phyloP scores from a whole-genome alignment of 2,888 invertebrate genomes.

The Drosophila mimica region DNA sequence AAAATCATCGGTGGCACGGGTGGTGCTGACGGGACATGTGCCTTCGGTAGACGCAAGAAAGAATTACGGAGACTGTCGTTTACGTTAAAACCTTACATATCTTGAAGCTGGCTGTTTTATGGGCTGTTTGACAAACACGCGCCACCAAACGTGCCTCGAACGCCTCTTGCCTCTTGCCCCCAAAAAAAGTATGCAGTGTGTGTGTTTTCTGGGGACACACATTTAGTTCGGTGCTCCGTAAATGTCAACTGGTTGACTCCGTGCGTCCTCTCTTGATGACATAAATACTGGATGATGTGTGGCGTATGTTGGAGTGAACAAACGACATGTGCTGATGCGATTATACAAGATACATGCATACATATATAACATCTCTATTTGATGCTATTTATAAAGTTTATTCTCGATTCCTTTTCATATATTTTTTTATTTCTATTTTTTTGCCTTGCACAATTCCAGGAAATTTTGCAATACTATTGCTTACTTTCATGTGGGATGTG shows the following conservation, averaged over 20 bases:
- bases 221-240: slow-evolving; percentile 10
- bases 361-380: neutral
- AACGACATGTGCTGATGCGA: neutral
- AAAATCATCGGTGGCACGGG: neutral
- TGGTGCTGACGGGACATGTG: slow-evolving; percentile 33
- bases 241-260: slow-evolving; percentile 17
- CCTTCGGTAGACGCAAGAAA: slow-evolving; percentile 20
- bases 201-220: slow-evolving; percentile 27
- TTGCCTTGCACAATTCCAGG: neutral
- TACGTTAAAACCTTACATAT: slow-evolving; percentile 39
- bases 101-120: slow-evolving; percentile 45
- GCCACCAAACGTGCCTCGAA: slow-evolving; percentile 42
- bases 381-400: neutral
- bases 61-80: slow-evolving; percentile 47
- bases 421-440: neutral
- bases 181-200: slow-evolving; percentile 24
- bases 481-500: neutral
- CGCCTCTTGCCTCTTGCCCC: slow-evolving; percentile 7
- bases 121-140: slow-evolving; percentile 43
- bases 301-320: neutral
- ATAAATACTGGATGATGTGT: slow-evolving; percentile 12
- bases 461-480: neutral
- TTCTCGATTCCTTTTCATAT: neutral
- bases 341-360: neutral
- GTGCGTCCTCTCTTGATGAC: neutral